Evolutionary conservation across 1,140 invertebrate genomes (phyloP).

Genomic region (Trialeurodes vaporariorum): DNA sequence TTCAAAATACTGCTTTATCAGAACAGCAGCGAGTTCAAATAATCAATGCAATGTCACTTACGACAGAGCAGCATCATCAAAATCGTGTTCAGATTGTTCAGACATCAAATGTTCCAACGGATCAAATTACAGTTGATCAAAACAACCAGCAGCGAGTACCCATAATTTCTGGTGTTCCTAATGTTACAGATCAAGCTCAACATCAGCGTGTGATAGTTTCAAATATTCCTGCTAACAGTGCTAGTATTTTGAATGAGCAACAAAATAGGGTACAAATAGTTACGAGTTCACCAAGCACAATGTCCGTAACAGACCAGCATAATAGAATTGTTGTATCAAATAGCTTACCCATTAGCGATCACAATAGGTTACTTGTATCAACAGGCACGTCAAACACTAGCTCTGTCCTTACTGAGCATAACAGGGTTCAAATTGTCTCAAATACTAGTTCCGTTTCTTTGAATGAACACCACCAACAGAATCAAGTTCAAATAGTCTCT

Average conservation of each 20-base stretch:
- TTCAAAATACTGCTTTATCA: constrained; percentile 5
- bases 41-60: constrained; percentile 16
- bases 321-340: not conserved
- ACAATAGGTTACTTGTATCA: not conserved
- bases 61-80: constrained; percentile 15
- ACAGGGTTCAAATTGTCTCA: constrained; percentile 17
- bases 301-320: not conserved
- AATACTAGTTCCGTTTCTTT: not conserved
- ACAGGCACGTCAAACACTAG: constrained; percentile 12
- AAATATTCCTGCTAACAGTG: constrained; percentile 18
- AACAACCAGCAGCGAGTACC: constrained; percentile 18
- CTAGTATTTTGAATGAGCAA: too few relatives aligned
- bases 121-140: constrained; percentile 1
- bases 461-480: not conserved
- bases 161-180: constrained; percentile 19
- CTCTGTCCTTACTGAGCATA: constrained; percentile 4
- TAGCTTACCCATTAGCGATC: not conserved
- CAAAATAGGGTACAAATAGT: constrained; percentile 24
- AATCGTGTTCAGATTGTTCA: constrained; percentile 21
- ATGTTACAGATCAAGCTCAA: not conserved
- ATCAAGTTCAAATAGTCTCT: not conserved
- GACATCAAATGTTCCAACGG: not conserved
- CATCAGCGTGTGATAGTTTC: constrained; percentile 10
- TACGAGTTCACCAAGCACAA: constrained; percentile 17
- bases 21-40: constrained; percentile 21